Conservation (phyloP, 2,888 invertebrate species). For the Calliphora vomitoria region DNA sequence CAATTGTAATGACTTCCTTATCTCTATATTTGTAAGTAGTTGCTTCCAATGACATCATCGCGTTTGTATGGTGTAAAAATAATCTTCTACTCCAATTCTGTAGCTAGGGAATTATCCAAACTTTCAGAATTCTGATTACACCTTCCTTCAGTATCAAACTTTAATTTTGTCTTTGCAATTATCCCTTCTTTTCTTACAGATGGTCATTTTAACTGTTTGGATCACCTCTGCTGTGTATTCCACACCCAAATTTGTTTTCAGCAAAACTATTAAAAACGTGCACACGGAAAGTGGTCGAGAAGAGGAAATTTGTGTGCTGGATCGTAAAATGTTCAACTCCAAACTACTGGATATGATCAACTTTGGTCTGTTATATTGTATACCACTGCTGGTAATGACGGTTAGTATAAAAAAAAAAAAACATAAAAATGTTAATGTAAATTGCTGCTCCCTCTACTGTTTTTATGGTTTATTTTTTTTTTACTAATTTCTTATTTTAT, state of each 20-base stretch:
- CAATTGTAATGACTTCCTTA: too few relatives aligned
- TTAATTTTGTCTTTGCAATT: not conserved
- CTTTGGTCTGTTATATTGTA: constrained; percentile 92
- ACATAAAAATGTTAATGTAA: not conserved
- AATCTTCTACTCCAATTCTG: too few relatives aligned
- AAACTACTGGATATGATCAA: constrained; percentile 92
- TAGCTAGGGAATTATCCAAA: too few relatives aligned
- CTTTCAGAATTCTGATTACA: too few relatives aligned
- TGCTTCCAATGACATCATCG: too few relatives aligned
- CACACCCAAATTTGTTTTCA: constrained; percentile 93
- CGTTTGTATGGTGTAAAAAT: too few relatives aligned
- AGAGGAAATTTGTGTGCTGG: constrained; percentile 88
- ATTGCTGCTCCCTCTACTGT: too few relatives aligned
- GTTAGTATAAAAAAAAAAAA: constrained; percentile 84
- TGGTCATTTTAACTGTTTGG: constrained; percentile 93
- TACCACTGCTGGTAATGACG: constrained; percentile 92
- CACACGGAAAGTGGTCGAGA: constrained; percentile 83
- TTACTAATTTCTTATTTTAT: not conserved
- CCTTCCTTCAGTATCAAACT: too few relatives aligned
- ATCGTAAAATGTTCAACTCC: constrained; percentile 91
- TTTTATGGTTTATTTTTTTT: too few relatives aligned
- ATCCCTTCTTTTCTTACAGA: constrained; percentile 83
- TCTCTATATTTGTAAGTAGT: too few relatives aligned
- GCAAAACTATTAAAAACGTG: constrained; percentile 89
- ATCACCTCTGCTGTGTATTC: constrained; percentile 92